Evolutionary conservation across 2,888 invertebrate species (phyloP).

Genomic region (Hyles lineata): DNA sequence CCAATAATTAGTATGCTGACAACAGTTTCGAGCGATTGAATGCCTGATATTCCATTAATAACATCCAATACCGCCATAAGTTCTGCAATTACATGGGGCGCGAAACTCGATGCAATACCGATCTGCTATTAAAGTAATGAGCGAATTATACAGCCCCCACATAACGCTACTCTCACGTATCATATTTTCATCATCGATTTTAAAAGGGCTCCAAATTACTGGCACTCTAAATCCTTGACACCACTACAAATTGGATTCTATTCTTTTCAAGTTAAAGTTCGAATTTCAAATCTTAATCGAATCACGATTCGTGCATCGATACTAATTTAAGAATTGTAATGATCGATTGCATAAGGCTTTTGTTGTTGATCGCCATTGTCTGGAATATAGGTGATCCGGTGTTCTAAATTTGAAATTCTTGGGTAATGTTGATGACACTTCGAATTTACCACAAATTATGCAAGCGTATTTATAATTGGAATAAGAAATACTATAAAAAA

Average conservation of each 20-base stretch:
- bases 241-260: neutral
- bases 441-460: neutral
- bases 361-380: conserved; percentile 55
- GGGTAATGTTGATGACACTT: conserved; percentile 14
- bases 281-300: neutral
- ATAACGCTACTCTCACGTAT: conserved; percentile 55
- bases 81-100: conserved; percentile 57
- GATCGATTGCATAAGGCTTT: conserved; percentile 57
- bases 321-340: conserved; percentile 43
- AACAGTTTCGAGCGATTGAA: neutral
- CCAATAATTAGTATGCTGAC: neutral
- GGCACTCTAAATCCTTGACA: neutral
- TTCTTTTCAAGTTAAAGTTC: neutral
- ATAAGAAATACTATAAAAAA: neutral
- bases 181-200: conserved; percentile 65
- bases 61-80: conserved; percentile 46
- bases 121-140: conserved; percentile 70
- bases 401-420: conserved; percentile 48
- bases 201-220: conserved; percentile 44
- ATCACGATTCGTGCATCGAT: conserved; percentile 13
- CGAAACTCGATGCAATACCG: conserved; percentile 65
- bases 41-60: conserved; percentile 32
- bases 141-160: conserved; percentile 64
- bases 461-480: neutral
- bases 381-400: conserved; percentile 45